Conservation (phyloP, 2,888 invertebrate genomes). For the Rhagophthalmus giganteus region DNA sequence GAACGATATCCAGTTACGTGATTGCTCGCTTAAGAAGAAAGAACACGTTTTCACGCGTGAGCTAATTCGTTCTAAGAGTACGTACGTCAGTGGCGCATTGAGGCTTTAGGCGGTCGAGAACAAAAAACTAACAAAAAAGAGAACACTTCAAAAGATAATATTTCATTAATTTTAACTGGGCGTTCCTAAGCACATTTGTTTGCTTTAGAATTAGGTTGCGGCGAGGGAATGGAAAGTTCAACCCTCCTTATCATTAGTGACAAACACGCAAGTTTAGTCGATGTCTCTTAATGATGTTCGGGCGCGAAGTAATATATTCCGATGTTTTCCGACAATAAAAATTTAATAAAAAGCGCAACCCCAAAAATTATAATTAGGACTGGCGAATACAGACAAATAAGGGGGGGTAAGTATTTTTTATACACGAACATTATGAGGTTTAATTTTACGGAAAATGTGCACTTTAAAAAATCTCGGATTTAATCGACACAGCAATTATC, state of each 20-base stretch:
- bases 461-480: constrained; percentile 10
- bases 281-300: constrained; percentile 12
- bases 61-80: constrained; percentile 13
- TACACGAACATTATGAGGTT: constrained; percentile 1
- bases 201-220: constrained; percentile 6
- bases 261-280: constrained; percentile 10
- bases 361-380: not conserved
- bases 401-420: not conserved
- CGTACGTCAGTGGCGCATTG: constrained; percentile 10
- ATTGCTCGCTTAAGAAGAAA: constrained; percentile 19
- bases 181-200: constrained; percentile 19
- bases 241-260: constrained; percentile 15
- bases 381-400: not conserved
- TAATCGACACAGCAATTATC: constrained; percentile 16
- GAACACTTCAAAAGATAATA: constrained; percentile 12
- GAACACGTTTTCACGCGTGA: constrained; percentile 19
- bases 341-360: not conserved
- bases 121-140: constrained; percentile 3
- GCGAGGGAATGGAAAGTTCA: constrained; percentile 12
- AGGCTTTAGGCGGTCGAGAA: not conserved
- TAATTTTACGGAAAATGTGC: constrained; percentile 13
- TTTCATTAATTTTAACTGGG: constrained; percentile 18
- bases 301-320: constrained; percentile 1
- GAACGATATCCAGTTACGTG: constrained; percentile 19
- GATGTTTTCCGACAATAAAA: not conserved